These are phyloP conservation scores for Maccullochella peelii DNA, from an alignment of 2,113 vertebrate genomes.

Conservation along the genomic window DNA sequence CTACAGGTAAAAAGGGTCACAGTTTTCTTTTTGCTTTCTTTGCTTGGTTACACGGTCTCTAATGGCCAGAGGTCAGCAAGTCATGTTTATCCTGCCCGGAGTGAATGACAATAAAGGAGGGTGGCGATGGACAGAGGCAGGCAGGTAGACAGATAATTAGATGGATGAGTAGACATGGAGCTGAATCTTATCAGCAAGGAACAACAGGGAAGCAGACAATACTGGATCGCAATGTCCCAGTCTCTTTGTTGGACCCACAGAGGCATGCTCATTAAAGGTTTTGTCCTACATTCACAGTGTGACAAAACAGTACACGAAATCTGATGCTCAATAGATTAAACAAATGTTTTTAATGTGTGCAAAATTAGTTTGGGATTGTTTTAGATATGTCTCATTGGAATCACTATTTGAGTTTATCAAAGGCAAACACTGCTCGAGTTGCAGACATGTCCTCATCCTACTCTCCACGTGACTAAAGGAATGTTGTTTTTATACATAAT, in stretches of 20 bases:
- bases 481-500: constrained; percentile 6
- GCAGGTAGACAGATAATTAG: constrained; percentile 78
- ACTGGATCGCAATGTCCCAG: constrained; percentile 39
- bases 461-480: not conserved
- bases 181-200: constrained; percentile 72
- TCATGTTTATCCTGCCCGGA: constrained; percentile 84
- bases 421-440: not conserved
- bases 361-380: not conserved
- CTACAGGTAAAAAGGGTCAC: constrained; percentile 75
- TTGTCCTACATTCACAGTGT: constrained; percentile 40
- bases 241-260: constrained; percentile 57
- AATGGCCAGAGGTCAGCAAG: constrained; percentile 82
- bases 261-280: constrained; percentile 46
- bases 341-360: constrained; percentile 6
- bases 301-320: constrained; percentile 2
- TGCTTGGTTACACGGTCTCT: too few species aligned
- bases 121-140: constrained; percentile 75
- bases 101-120: constrained; percentile 78
- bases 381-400: not conserved
- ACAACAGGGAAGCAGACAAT: constrained; percentile 68
- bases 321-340: not conserved
- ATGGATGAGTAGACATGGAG: constrained; percentile 68
- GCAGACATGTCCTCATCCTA: not conserved
- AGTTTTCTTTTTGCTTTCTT: constrained; percentile 58
- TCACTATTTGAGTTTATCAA: not conserved